phyloP scores from a whole-genome alignment of 2,113 vertebrate species.

The Austrofundulus limnaeus region DNA sequence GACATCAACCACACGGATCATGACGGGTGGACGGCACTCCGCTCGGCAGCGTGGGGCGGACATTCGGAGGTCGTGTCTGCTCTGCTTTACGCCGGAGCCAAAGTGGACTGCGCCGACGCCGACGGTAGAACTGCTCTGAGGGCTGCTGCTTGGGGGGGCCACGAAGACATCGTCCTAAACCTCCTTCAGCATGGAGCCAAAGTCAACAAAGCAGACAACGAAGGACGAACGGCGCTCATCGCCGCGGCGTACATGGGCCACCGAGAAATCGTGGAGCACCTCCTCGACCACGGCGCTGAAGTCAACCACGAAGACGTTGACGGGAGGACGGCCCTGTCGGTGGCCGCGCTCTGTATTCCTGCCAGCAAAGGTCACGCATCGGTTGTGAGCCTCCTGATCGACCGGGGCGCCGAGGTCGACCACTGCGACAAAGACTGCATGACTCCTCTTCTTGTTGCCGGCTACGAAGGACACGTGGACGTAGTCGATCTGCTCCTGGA shows the following conservation, averaged over 20 bases:
- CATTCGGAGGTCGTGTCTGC: constrained; percentile 97
- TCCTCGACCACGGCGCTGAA: constrained; percentile 92
- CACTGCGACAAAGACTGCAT: constrained; percentile 98
- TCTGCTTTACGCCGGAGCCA: constrained; percentile 92
- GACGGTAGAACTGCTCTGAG: constrained; percentile 92
- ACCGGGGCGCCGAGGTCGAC: constrained; percentile 93
- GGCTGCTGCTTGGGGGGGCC: constrained; percentile 96
- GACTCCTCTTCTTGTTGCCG: constrained; percentile 95
- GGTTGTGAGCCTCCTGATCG: constrained; percentile 93
- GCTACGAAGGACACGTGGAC: constrained; percentile 96
- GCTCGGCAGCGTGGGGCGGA: constrained; percentile 96
- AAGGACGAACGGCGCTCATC: constrained; percentile 94
- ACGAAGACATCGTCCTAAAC: constrained; percentile 96
- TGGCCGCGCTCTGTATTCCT: constrained; percentile 94
- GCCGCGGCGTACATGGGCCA: constrained; percentile 98
- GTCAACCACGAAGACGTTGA: constrained; percentile 96
- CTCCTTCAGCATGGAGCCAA: constrained; percentile 95
- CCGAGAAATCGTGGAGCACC: constrained; percentile 93
- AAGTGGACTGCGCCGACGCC: constrained; percentile 94
- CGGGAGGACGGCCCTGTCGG: constrained; percentile 92
- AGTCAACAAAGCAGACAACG: constrained; percentile 96
- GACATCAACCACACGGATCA: constrained; percentile 96
- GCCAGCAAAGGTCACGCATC: constrained; percentile 96
- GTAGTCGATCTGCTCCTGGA: constrained; percentile 96
- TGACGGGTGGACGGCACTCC: constrained; percentile 93